Evolutionary conservation across 2,113 vertebrate genomes (phyloP).

Genomic region (Arizona elegans): DNA sequence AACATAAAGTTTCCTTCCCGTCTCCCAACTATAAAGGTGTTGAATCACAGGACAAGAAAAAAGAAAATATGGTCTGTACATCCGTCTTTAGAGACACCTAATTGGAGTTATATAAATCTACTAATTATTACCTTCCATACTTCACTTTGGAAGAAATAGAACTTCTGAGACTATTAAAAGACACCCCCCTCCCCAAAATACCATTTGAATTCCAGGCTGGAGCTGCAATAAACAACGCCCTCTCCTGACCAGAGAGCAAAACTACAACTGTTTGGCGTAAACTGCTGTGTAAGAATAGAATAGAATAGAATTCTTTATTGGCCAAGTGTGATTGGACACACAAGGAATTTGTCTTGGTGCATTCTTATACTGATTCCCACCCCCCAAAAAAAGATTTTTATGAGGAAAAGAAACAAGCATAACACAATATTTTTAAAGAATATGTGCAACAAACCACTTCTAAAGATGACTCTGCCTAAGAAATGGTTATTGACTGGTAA

Average conservation of each 20-base stretch:
- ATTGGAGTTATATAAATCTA: neutral
- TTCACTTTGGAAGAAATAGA: neutral
- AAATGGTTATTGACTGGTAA: neutral
- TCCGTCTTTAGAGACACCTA: fast-evolving
- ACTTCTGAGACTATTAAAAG: neutral
- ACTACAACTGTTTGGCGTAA: neutral
- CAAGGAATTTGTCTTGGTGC: too few species aligned
- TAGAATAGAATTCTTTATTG: too few species aligned
- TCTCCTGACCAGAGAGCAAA: neutral
- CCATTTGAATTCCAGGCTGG: fast-evolving
- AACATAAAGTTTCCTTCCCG: neutral
- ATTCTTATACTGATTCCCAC: too few species aligned
- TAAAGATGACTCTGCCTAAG: neutral
- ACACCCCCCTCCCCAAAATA: too few species aligned
- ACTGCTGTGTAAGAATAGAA: neutral
- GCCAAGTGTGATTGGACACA: too few species aligned
- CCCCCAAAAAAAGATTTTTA: neutral
- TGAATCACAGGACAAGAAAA: neutral
- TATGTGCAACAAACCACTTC: neutral
- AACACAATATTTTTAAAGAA: neutral
- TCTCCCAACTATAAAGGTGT: neutral
- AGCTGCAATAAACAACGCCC: fast-evolving
- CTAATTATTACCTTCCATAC: neutral
- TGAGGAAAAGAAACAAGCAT: neutral
- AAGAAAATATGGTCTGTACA: fast-evolving